phyloP scores from a whole-genome alignment of 92 coral and sea anemone genomes.

The Parazoanthus swiftii region DNA sequence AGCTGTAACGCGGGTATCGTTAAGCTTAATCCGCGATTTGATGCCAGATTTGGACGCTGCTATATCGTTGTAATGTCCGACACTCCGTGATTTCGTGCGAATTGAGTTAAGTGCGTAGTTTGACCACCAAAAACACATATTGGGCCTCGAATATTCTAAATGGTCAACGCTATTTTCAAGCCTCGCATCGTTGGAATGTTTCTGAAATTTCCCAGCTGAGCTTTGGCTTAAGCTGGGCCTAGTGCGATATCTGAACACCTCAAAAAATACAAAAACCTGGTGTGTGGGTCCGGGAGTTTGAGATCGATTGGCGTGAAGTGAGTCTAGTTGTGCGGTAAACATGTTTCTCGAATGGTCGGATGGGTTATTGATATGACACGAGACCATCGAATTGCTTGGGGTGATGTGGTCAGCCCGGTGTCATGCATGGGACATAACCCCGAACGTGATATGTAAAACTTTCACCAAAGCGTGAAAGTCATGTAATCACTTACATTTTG shows the following conservation, averaged over 20 bases:
- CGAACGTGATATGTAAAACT: not conserved
- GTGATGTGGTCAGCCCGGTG: not conserved
- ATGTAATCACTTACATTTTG: slow-evolving; percentile 1
- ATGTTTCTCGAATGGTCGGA: slow-evolving; percentile 4
- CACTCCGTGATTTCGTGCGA: not conserved
- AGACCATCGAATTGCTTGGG: not conserved
- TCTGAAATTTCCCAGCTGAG: not conserved
- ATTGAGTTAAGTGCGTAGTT: not conserved
- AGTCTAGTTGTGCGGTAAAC: slow-evolving; percentile 33
- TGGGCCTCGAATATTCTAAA: slow-evolving; percentile 13
- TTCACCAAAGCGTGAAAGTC: not conserved
- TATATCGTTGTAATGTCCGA: not conserved
- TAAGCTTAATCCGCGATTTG: slow-evolving; percentile 20
- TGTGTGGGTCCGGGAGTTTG: not conserved
- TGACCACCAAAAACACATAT: not conserved
- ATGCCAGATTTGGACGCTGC: not conserved
- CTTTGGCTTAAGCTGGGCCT: not conserved
- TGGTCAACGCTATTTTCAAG: slow-evolving; percentile 17
- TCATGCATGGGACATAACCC: not conserved
- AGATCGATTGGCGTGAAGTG: not conserved
- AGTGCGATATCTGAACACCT: not conserved
- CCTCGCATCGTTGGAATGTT: slow-evolving; percentile 35
- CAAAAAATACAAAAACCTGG: not conserved
- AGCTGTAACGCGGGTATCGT: slow-evolving; percentile 13
- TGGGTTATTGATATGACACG: not conserved